Base-by-base conservation (phyloP, 2,888 invertebrate genomes). In the Andrena camellia region DNA sequence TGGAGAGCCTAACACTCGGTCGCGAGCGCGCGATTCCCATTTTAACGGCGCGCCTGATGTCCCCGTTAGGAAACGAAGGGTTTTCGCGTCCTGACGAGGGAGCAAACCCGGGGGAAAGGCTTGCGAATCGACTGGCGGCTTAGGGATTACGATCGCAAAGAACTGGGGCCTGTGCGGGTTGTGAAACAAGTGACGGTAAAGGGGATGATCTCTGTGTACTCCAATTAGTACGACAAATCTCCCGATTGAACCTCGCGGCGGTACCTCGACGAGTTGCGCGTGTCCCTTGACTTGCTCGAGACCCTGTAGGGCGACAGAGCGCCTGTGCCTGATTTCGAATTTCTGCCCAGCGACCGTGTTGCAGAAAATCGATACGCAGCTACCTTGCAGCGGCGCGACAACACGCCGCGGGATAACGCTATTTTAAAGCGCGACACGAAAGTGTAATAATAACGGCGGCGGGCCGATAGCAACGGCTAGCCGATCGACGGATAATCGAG, bases 381-480 rank as follows among this genome's bases (percentile, higher is more conserved):
- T 62, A 33, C 52, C 81, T 72, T 29, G 31, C 68, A 23, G 13
- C 57, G 26, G 23, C 69, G 35, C 20, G 31, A 48, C 69, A 29
- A 62, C 62, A 6, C 69, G 42, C 54, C 69, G n/a, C 83, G 73
- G 69, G 50, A 42, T 67, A 71, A 74, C 72, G 78, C 83, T 84
- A 84, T 84, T 78, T 84, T 75, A 74, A 71, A 83, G 83, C 74
- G 71, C 70, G 54, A 74, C 84, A 66, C 72, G 84, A 75, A 71
- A 78, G 78, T 48, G 60, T 79, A 83, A 84, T 83, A 84, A 83
- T 84, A 70, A 81, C 70, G 50, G 26, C 62, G 48, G 17, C 42
- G 17, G 66, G 5, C 29, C 67, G 62, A 54, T 10, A 20, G n/a
- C 35, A 17, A 42, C 26, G 5, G 17, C 54, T 42, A 26, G 10